phyloP scores from a whole-genome alignment of 2,113 vertebrate genomes.

The Hirundichthys speculiger region DNA sequence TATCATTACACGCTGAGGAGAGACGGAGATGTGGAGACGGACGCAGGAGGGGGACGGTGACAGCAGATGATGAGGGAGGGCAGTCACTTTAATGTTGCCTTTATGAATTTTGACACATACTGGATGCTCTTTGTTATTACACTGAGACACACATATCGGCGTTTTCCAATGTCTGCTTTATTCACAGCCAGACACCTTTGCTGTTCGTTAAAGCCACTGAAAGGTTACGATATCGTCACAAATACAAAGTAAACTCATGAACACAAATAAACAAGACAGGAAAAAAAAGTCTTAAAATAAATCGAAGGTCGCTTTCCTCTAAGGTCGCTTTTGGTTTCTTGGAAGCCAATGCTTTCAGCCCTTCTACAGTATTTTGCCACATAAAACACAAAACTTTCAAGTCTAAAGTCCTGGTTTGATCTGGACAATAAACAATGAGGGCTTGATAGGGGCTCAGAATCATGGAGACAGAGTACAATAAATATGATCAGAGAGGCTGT shows the following conservation, averaged over 20 bases:
- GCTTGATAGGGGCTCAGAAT: constrained; percentile 11
- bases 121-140: not conserved
- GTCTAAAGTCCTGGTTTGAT: constrained; percentile 20
- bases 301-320: no score
- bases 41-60: constrained; percentile 5
- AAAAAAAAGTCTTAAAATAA: not conserved
- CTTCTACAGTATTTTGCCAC: constrained; percentile 12
- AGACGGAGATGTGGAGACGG: constrained; percentile 14
- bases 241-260: no score
- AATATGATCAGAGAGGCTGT: constrained; percentile 41
- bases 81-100: not conserved
- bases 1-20: constrained; percentile 61
- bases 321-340: constrained; percentile 14
- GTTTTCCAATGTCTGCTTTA: not conserved
- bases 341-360: not conserved
- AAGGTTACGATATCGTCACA: no score
- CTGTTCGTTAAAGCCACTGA: no score
- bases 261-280: not conserved
- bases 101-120: constrained; percentile 7
- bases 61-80: not conserved
- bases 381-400: constrained; percentile 13
- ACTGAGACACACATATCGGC: not conserved
- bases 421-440: constrained; percentile 25
- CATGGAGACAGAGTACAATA: constrained; percentile 9
- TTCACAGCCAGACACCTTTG: no score